These are phyloP conservation scores for Meloidogyne exigua DNA, from an alignment of 1,140 invertebrate species.

Conservation along the genomic window DNA sequence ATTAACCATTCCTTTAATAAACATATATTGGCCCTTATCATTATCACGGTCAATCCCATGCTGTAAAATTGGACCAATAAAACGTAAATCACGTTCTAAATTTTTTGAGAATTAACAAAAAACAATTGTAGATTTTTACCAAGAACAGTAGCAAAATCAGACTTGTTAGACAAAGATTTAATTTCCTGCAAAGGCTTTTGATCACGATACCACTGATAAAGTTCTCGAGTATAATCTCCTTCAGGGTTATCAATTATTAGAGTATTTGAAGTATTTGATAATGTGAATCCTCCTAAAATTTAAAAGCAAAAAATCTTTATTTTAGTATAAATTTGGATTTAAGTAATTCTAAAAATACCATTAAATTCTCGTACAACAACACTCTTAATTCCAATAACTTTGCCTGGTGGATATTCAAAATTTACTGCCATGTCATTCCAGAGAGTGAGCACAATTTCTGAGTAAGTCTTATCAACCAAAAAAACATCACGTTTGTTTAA, in stretches of 20 bases:
- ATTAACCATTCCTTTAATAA: conserved; percentile 45
- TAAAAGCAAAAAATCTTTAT: conserved; percentile 8
- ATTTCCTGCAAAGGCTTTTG: conserved; percentile 34
- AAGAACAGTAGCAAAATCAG: background rate
- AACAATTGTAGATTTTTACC: background rate
- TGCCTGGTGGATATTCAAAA: conserved; percentile 34
- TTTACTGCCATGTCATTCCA: conserved; percentile 67
- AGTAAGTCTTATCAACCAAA: conserved; percentile 80
- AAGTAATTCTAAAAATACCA: conserved; percentile 31
- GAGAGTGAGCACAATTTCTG: conserved; percentile 72
- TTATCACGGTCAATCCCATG: conserved; percentile 29
- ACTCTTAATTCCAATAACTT: conserved; percentile 58
- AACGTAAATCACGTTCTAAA: conserved; percentile 53
- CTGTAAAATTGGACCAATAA: conserved; percentile 40
- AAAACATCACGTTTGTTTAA: conserved; percentile 83
- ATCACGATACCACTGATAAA: conserved; percentile 47
- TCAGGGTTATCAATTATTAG: conserved; percentile 37
- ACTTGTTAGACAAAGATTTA: conserved; percentile 34
- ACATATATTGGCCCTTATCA: conserved; percentile 46
- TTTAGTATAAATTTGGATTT: background rate
- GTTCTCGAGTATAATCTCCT: conserved; percentile 25
- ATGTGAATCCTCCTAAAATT: conserved; percentile 48
- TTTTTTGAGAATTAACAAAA: background rate
- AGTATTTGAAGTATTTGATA: conserved; percentile 15
- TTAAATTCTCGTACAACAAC: conserved; percentile 54